Percentiles rank a stretch among this genome's conserved stretches.
phyloP scores from a whole-genome alignment of 2,113 vertebrate species.

The Anarhynchus alexandrinus region DNA sequence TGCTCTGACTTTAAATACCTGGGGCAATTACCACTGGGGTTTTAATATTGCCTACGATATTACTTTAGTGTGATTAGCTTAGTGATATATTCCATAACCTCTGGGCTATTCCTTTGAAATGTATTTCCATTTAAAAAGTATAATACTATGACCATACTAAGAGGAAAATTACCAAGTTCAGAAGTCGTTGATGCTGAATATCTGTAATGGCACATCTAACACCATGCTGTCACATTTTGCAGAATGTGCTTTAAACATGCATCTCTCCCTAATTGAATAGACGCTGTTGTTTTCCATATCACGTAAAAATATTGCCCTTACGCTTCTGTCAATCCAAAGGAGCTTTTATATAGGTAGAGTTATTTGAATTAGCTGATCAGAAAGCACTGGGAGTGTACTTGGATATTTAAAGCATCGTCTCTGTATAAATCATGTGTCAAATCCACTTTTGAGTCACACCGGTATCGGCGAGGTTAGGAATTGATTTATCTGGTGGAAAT shows the following conservation, averaged over 20 bases:
- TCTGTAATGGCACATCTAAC: not conserved
- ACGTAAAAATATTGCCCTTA: not conserved
- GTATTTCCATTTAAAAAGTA: slow-evolving; percentile 42
- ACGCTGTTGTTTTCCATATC: not conserved
- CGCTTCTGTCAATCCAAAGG: not conserved
- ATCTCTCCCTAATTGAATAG: not conserved
- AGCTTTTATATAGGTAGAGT: not conserved
- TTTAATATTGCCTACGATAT: slow-evolving; percentile 10
- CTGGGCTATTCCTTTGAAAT: slow-evolving; percentile 58
- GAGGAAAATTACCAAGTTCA: slow-evolving; percentile 49
- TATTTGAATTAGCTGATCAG: slow-evolving; percentile 39
- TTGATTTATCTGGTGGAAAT: not conserved
- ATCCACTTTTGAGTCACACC: not conserved
- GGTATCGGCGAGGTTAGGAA: not conserved
- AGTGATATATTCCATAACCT: slow-evolving; percentile 55
- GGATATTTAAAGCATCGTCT: not conserved
- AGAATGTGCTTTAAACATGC: not conserved
- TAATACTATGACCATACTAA: slow-evolving; percentile 8
- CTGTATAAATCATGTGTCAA: slow-evolving; percentile 13
- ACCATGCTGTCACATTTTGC: not conserved
- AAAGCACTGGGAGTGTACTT: not conserved
- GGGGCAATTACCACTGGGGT: slow-evolving; percentile 1
- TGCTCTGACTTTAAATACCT: slow-evolving; percentile 3
- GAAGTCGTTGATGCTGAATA: not conserved
- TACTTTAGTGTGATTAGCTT: slow-evolving; percentile 45